These are phyloP conservation scores for Lasius platythorax DNA, from an alignment of 2,888 invertebrate genomes.

Conservation along the genomic window DNA sequence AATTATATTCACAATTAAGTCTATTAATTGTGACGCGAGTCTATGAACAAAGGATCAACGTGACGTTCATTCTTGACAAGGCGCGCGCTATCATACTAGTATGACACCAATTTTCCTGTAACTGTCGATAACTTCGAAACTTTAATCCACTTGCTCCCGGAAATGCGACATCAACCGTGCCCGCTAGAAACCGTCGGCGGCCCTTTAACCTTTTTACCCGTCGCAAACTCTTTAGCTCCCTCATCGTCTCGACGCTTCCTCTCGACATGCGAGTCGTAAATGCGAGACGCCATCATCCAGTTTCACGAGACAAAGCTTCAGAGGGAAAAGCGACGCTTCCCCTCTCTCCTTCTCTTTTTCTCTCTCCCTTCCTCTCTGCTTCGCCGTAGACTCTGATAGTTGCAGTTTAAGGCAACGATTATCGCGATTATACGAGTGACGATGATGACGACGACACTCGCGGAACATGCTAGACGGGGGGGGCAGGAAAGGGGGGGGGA, in stretches of 20 bases:
- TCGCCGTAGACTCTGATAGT: slow-evolving; percentile 39
- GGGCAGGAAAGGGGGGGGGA: slow-evolving; percentile 35
- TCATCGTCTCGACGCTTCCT: slow-evolving; percentile 9
- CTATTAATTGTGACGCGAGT: not conserved
- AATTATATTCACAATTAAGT: not conserved
- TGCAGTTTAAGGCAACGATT: slow-evolving; percentile 79
- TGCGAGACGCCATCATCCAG: slow-evolving; percentile 28
- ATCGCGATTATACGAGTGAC: slow-evolving; percentile 75
- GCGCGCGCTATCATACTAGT: not conserved
- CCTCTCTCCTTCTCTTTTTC: not conserved
- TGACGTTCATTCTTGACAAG: too few species aligned
- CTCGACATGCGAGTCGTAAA: slow-evolving; percentile 33
- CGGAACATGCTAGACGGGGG: slow-evolving; percentile 33
- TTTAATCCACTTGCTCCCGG: not conserved
- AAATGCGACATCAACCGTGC: not conserved
- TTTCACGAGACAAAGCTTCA: slow-evolving; percentile 36
- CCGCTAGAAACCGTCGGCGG: not conserved
- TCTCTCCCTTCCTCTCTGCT: not conserved
- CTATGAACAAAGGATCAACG: not conserved
- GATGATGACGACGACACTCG: slow-evolving; percentile 35
- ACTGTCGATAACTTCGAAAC: not conserved
- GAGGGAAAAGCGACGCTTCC: slow-evolving; percentile 18
- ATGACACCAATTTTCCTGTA: not conserved
- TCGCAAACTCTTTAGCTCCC: slow-evolving; percentile 27
- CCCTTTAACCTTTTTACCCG: slow-evolving; percentile 31